phyloP scores from a whole-genome alignment of 2,113 vertebrate genomes.

The Todiramphus saurophagus region DNA sequence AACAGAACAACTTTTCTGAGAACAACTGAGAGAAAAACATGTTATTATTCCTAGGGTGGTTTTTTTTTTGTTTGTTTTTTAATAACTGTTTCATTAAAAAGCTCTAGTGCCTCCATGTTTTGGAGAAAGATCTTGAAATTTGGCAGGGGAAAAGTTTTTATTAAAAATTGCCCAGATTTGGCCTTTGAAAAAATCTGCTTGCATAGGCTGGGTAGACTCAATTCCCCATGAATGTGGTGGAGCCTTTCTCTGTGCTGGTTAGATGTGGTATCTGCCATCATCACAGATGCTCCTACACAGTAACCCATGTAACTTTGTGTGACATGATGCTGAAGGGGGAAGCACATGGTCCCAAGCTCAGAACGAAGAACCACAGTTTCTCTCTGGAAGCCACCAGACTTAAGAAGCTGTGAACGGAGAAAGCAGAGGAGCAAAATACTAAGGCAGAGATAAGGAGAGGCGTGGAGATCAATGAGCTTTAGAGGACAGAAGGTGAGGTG shows the following conservation, averaged over 20 bases:
- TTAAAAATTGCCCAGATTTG: slow-evolving; percentile 4
- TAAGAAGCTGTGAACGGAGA: neutral
- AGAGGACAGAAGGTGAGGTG: neutral
- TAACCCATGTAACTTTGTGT: neutral
- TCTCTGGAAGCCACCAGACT: neutral
- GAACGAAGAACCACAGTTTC: neutral
- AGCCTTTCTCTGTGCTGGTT: neutral
- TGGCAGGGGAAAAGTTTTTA: slow-evolving; percentile 26
- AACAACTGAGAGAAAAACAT: slow-evolving; percentile 51
- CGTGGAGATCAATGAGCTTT: neutral
- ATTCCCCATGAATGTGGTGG: neutral
- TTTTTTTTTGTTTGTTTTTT: neutral
- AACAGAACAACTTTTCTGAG: slow-evolving; percentile 61
- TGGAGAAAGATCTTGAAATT: slow-evolving; percentile 21
- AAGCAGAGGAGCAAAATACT: neutral
- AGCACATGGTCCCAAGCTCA: neutral
- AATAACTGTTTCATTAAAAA: slow-evolving; percentile 52
- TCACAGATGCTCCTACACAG: neutral
- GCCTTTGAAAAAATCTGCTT: neutral
- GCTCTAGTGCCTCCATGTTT: neutral
- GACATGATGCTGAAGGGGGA: neutral
- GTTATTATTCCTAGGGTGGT: neutral
- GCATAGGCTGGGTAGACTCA: neutral
- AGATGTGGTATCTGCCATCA: neutral
- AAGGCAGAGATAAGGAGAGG: neutral